Conservation (phyloP, 2,113 vertebrate species). For the Heloderma charlesbogerti region DNA sequence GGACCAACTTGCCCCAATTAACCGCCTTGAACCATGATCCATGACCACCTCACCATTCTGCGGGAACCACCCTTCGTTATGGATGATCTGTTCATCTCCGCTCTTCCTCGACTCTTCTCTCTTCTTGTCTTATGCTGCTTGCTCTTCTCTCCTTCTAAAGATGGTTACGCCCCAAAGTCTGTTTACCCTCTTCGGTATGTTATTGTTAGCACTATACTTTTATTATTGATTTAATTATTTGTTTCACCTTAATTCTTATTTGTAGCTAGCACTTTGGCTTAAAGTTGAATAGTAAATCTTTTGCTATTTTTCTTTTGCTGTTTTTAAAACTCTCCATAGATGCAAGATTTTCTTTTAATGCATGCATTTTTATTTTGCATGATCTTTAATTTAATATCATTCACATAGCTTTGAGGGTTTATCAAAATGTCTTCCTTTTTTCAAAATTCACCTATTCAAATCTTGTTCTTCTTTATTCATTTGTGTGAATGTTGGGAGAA, state of each 20-base stretch:
- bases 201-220: constrained; percentile 96
- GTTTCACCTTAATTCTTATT: constrained; percentile 94
- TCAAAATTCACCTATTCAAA: constrained; percentile 88
- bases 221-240: constrained; percentile 84
- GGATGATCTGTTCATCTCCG: constrained; percentile 99
- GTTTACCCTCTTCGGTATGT: constrained; percentile 94
- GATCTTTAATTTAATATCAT: constrained; percentile 88
- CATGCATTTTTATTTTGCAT: constrained; percentile 93
- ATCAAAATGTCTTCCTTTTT: constrained; percentile 86
- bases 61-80: constrained; percentile 99
- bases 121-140: constrained; percentile 99
- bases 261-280: constrained; percentile 99
- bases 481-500: constrained; percentile 84
- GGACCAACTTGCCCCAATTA: constrained; percentile 98
- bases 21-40: constrained; percentile 97
- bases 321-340: constrained; percentile 84
- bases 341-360: constrained; percentile 89
- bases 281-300: constrained; percentile 95
- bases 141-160: constrained; percentile 93
- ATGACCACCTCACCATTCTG: constrained; percentile 99
- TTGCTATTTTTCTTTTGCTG: constrained; percentile 84
- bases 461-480: constrained; percentile 88
- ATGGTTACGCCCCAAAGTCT: constrained; percentile 94
- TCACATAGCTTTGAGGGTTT: constrained; percentile 92
- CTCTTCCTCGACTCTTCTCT: constrained; percentile 99